These are phyloP conservation scores for Drosophila bunnanda DNA, from an alignment of 2,888 invertebrate genomes.

Conservation along the genomic window DNA sequence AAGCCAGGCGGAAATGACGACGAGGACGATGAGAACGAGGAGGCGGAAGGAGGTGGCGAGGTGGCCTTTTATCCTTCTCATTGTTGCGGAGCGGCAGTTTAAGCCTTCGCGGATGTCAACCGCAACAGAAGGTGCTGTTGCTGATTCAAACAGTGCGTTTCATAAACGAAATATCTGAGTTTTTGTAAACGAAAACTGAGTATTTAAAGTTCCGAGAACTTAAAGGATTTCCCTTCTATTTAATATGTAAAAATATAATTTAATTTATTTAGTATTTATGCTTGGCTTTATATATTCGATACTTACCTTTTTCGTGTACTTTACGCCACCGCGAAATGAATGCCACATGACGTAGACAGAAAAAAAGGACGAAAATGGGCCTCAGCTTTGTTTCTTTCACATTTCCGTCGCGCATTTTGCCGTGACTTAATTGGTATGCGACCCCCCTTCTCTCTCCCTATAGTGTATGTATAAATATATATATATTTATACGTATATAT, in stretches of 20 bases:
- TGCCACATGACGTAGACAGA: constrained; percentile 72
- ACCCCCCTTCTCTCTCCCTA: neutral
- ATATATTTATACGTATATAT: constrained; percentile 12
- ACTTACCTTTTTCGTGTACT: constrained; percentile 13
- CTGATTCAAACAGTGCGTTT: constrained; percentile 22
- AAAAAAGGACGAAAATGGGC: constrained; percentile 42
- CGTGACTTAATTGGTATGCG: constrained; percentile 72
- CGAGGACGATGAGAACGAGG: constrained; percentile 14
- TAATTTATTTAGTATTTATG: neutral
- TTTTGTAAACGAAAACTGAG: neutral
- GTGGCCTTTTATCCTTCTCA: constrained; percentile 58
- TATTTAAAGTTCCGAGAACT: neutral
- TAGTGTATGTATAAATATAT: neutral
- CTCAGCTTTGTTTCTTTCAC: constrained; percentile 65
- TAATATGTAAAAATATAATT: neutral
- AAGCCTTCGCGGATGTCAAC: constrained; percentile 56
- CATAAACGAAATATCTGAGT: neutral
- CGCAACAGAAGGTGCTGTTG: constrained; percentile 34
- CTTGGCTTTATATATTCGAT: neutral
- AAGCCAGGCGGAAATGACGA: constrained; percentile 72
- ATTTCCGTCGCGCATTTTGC: constrained; percentile 75
- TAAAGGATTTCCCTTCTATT: neutral
- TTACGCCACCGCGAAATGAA: constrained; percentile 59
- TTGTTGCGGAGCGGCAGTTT: constrained; percentile 61
- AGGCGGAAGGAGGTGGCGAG: constrained; percentile 34